Conservation (phyloP, 2,797 vertebrate genomes). For the Silurus aristotelis region DNA sequence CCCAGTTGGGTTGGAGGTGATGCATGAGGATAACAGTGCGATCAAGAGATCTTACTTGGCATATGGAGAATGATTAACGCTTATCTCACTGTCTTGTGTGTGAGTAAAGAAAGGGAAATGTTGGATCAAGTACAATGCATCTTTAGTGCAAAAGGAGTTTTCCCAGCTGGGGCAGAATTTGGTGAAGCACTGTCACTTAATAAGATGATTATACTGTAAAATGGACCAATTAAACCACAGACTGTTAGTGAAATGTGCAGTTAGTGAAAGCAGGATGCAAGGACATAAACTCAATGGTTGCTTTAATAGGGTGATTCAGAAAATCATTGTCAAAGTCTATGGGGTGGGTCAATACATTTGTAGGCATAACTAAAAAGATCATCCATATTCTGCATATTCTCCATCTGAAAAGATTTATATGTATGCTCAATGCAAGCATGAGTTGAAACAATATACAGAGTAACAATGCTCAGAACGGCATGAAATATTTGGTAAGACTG, state of each 20-base stretch:
- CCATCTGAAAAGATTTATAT: too few relatives aligned
- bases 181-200: constrained; percentile 30
- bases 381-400: not conserved
- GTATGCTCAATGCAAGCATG: not conserved
- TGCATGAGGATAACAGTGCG: not conserved
- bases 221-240: not conserved
- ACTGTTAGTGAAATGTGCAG: not conserved
- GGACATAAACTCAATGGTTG: not conserved
- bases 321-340: not conserved
- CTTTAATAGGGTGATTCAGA: not conserved
- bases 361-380: not conserved
- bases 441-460: not conserved
- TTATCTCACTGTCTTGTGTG: constrained; percentile 5
- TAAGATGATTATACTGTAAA: constrained; percentile 35
- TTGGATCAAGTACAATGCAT: constrained; percentile 5
- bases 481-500: not conserved
- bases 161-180: not conserved
- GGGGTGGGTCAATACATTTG: not conserved
- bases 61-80: constrained; percentile 27
- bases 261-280: not conserved
- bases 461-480: not conserved
- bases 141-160: not conserved
- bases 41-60: constrained; percentile 21
- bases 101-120: constrained; percentile 20
- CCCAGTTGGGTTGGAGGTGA: constrained; percentile 18